Conservation (phyloP, 2,113 vertebrate genomes). For the Crotophaga sulcirostris region DNA sequence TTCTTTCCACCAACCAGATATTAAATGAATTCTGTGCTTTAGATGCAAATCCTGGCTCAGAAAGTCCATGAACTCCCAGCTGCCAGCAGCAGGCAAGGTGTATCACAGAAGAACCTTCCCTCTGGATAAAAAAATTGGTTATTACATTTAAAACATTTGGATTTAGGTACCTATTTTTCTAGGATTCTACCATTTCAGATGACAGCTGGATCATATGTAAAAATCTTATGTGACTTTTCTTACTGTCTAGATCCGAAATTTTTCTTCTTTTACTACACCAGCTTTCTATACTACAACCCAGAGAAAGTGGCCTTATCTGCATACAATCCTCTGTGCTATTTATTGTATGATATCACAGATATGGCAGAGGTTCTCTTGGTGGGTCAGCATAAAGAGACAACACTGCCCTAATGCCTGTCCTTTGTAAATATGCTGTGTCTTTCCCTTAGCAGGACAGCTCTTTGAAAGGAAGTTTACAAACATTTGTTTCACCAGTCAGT, state of each 20-base stretch:
- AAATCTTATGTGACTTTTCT: neutral
- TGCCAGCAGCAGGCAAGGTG: neutral
- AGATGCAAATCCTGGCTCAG: neutral
- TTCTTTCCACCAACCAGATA: neutral
- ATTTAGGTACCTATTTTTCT: neutral
- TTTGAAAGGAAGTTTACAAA: neutral
- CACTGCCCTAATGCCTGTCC: neutral
- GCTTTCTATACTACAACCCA: neutral
- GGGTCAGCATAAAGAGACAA: neutral
- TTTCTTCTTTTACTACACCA: neutral
- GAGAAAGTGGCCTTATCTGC: neutral
- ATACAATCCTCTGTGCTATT: neutral
- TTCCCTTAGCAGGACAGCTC: neutral
- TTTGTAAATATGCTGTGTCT: neutral
- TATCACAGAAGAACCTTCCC: neutral
- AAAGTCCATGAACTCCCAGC: neutral
- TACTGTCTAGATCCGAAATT: neutral
- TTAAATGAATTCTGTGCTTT: neutral
- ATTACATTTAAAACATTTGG: neutral
- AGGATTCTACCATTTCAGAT: neutral
- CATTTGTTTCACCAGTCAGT: neutral
- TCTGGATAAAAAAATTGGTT: neutral
- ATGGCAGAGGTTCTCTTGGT: neutral
- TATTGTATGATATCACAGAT: too few relatives aligned
- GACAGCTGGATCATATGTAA: neutral